phyloP scores from a whole-genome alignment of 2,797 vertebrate genomes.

The Stomatorhinus walkeri region DNA sequence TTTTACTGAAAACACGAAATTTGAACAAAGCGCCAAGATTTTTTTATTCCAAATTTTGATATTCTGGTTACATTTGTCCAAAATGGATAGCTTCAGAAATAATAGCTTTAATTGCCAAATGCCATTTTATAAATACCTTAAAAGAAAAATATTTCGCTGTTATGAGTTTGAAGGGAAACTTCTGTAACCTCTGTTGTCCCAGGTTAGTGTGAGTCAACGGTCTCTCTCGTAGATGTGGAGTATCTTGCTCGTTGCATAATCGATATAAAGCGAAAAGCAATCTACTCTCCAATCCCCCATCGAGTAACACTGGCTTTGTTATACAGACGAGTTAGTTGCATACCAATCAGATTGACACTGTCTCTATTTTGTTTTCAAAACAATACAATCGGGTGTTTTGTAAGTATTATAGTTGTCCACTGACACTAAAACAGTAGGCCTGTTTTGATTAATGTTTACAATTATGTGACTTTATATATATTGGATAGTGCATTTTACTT shows the following conservation, averaged over 20 bases:
- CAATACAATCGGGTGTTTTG: neutral
- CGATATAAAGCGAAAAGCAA: slow-evolving; percentile 25
- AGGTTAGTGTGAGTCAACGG: neutral
- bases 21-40: neutral
- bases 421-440: neutral
- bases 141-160: neutral
- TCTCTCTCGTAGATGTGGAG: slow-evolving; percentile 29
- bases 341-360: slow-evolving; percentile 13
- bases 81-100: neutral
- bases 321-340: slow-evolving; percentile 22
- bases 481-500: neutral
- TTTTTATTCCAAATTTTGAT: neutral
- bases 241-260: slow-evolving; percentile 23
- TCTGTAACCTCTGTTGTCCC: neutral
- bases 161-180: neutral
- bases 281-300: slow-evolving; percentile 17
- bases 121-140: neutral
- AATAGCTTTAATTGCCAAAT: neutral
- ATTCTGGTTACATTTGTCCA: neutral
- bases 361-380: neutral
- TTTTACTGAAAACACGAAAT: neutral
- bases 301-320: slow-evolving; percentile 25
- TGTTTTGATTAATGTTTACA: neutral
- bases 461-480: neutral
- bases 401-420: neutral